Base-by-base conservation (phyloP, 2,888 invertebrate species). In the Petrolisthes manimaculis region DNA sequence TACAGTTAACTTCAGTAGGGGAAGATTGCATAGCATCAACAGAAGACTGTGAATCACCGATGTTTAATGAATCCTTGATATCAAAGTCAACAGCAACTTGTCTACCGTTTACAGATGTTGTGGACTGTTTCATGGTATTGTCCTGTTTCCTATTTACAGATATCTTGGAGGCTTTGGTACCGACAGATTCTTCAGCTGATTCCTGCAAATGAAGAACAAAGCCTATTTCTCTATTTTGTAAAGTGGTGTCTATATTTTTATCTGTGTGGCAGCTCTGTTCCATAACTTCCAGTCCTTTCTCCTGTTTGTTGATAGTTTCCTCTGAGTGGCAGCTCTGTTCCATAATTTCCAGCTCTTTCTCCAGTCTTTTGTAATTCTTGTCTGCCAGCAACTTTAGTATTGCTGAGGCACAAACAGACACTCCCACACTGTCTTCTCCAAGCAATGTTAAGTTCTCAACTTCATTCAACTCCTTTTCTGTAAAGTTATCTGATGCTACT, bases 371-470 rank as follows among this genome's bases (percentile, higher is more conserved):
- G 24, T 67, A 37, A 51, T 12, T 67, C 67, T 67, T 67, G 51
- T 67, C 14, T n/a, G 61, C 14, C 9, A 82, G 67, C 51, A 82
- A 67, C 37, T 24, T 51, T 82, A 51, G 21, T 37, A 82, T 21
- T 12, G 67, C 67, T 61, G 37, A 24, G 67, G 81, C 12, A 12
- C 37, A 37, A 18, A 51, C 14, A 18, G 81, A 61, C 8, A 82
- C 14, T 51, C 81, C 67, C 4, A 37, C 67, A 67, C 18, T 82
- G 14, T 67, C 81, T 67, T 82, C 37, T 4, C 67, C 67, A 67
- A 61, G 67, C 53, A 82, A 21, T 5, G 81, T 82, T 37, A 82
- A 18, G 37, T 14, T 82, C 37, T 82, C 81, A 54, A 12, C 67
- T 4, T 67, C 37, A 37, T 37, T 37, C 37, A 37, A 37, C 37